These are phyloP conservation scores for Ictalurus furcatus DNA, from an alignment of 2,113 vertebrate species.

Conservation along the genomic window DNA sequence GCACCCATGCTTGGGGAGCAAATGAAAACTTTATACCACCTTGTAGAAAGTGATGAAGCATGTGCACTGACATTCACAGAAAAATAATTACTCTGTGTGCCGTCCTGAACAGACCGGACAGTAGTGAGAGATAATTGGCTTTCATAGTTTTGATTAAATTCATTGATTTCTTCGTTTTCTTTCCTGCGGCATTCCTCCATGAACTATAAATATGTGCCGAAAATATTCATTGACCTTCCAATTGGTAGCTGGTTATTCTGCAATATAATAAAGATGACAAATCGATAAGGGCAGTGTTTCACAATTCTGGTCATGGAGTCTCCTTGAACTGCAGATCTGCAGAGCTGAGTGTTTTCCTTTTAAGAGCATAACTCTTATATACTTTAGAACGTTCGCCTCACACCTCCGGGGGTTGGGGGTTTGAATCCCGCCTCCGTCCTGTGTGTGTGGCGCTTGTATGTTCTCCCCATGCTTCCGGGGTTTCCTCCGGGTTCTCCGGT, in stretches of 20 bases:
- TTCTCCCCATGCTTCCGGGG: too few species aligned
- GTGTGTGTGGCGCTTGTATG: too few species aligned
- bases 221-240: conserved; percentile 12
- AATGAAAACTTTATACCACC: neutral
- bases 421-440: too few species aligned
- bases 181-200: conserved; percentile 7
- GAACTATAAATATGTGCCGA: conserved; percentile 22
- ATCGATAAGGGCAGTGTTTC: neutral
- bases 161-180: conserved; percentile 30
- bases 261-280: conserved; percentile 22
- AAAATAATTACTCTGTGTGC: neutral
- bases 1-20: neutral
- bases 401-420: too few species aligned
- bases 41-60: conserved; percentile 12
- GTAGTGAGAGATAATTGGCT: conserved; percentile 43
- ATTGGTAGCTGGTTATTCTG: neutral
- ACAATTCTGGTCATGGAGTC: neutral
- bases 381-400: too few species aligned
- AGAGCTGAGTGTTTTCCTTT: neutral
- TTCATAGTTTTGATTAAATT: conserved; percentile 46
- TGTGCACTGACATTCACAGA: conserved; percentile 37
- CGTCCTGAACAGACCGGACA: conserved; percentile 9
- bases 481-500: too few species aligned
- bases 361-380: neutral
- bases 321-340: neutral